Percentiles rank a stretch among this genome's conserved stretches.
phyloP scores from a whole-genome alignment of 2,888 invertebrate genomes.

The Mayetiola destructor region DNA sequence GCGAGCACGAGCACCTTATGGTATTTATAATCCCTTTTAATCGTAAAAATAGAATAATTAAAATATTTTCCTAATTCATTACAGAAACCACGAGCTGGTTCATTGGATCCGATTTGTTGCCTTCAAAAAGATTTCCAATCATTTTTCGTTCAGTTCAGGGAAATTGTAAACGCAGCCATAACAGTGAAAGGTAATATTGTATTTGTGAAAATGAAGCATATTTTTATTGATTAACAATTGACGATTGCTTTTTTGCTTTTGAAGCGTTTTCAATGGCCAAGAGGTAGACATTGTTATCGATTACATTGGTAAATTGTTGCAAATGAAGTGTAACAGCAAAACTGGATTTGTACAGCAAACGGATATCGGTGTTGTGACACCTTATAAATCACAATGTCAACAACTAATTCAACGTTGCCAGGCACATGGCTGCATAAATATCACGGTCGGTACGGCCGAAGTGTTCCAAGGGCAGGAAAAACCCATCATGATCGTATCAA shows the following conservation, averaged over 20 bases:
- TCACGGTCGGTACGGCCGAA: slow-evolving; percentile 58
- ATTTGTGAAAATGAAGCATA: not conserved
- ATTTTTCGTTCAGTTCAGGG: not conserved
- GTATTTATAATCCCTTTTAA: not conserved
- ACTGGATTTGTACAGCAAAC: not conserved
- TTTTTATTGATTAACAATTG: not conserved
- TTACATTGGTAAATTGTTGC: not conserved
- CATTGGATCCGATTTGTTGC: not conserved
- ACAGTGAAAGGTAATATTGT: not conserved
- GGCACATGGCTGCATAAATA: not conserved
- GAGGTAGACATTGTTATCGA: not conserved
- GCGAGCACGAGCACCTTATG: not conserved
- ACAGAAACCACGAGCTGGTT: not conserved
- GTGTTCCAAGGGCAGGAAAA: slow-evolving; percentile 77
- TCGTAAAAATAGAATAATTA: not conserved
- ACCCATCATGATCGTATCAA: slow-evolving; percentile 56
- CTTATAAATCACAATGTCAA: not conserved
- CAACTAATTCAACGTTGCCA: not conserved
- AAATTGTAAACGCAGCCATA: not conserved
- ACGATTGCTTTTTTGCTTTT: not conserved
- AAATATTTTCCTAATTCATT: not conserved
- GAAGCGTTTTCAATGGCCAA: not conserved
- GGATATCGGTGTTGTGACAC: not conserved
- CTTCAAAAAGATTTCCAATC: not conserved
- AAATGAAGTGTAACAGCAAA: not conserved